These are phyloP conservation scores for Aporophyla nigra DNA, from an alignment of 2,888 invertebrate species.

Conservation along the genomic window DNA sequence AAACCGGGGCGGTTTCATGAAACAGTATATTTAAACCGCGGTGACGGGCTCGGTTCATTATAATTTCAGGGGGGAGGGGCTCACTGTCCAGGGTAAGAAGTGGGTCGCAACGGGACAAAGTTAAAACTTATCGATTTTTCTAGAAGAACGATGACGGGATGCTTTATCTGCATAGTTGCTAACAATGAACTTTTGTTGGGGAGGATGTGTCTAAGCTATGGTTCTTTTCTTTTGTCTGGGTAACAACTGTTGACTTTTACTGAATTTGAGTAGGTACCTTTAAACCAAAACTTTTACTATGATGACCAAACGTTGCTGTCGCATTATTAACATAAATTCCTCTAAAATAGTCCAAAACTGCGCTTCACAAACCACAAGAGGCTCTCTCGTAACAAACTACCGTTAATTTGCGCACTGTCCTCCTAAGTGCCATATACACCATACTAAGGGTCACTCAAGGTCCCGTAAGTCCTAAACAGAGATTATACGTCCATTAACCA, in stretches of 20 bases:
- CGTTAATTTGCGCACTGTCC: constrained; percentile 36
- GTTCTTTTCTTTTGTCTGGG: not conserved
- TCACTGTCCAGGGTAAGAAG: constrained; percentile 60
- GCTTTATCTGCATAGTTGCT: constrained; percentile 23
- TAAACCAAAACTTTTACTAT: not conserved
- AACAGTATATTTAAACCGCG: constrained; percentile 62
- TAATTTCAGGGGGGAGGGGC: constrained; percentile 63
- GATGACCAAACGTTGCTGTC: constrained; percentile 3
- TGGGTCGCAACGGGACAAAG: constrained; percentile 67
- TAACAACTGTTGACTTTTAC: not conserved
- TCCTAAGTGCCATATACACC: constrained; percentile 45
- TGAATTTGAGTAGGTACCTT: not conserved
- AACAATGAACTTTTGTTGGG: constrained; percentile 8
- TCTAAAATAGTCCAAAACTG: constrained; percentile 8
- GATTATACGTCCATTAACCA: constrained; percentile 49
- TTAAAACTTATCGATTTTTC: constrained; percentile 73
- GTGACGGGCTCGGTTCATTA: constrained; percentile 64
- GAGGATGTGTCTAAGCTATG: not conserved
- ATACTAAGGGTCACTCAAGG: constrained; percentile 35
- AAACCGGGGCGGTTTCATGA: constrained; percentile 38
- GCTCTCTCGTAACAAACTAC: constrained; percentile 33
- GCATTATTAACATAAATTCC: constrained; percentile 1
- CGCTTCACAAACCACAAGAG: constrained; percentile 20
- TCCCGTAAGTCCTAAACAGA: constrained; percentile 31
- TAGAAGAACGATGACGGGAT: constrained; percentile 37